Evolutionary conservation across 2,113 vertebrate species (phyloP).

Genomic region (Rhabdornis inornatus): DNA sequence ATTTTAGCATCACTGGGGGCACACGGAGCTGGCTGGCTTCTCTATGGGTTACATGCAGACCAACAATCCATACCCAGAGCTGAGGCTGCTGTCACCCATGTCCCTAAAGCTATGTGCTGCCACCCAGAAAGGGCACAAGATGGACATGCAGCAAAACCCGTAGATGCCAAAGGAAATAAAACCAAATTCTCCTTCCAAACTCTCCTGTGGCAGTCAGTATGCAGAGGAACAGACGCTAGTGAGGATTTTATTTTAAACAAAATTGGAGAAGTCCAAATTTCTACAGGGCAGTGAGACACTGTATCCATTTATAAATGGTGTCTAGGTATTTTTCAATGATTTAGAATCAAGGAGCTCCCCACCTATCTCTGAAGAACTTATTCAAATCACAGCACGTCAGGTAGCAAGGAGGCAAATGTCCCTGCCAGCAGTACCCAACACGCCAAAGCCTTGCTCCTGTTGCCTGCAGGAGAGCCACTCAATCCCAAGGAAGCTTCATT

Average conservation of each 20-base stretch:
- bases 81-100: not conserved
- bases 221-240: not conserved
- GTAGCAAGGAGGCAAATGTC: not conserved
- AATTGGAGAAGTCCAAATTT: not conserved
- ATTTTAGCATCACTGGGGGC: not conserved
- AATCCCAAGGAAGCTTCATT: not conserved
- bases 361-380: not conserved
- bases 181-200: not conserved
- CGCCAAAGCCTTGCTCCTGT: not conserved
- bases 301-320: not conserved
- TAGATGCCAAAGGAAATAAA: not conserved
- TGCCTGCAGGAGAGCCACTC: not conserved
- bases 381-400: not conserved
- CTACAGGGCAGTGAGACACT: not conserved
- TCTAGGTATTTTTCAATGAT: not conserved
- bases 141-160: not conserved
- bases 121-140: not conserved
- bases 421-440: not conserved
- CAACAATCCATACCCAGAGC: not conserved
- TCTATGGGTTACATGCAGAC: not conserved
- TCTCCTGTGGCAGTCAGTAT: not conserved
- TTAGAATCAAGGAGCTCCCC: not conserved
- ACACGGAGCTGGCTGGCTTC: fast-evolving
- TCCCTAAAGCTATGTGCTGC: not conserved
- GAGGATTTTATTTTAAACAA: not conserved